Conservation (phyloP, 2,113 vertebrate species). For the Cichladusa arquata region DNA sequence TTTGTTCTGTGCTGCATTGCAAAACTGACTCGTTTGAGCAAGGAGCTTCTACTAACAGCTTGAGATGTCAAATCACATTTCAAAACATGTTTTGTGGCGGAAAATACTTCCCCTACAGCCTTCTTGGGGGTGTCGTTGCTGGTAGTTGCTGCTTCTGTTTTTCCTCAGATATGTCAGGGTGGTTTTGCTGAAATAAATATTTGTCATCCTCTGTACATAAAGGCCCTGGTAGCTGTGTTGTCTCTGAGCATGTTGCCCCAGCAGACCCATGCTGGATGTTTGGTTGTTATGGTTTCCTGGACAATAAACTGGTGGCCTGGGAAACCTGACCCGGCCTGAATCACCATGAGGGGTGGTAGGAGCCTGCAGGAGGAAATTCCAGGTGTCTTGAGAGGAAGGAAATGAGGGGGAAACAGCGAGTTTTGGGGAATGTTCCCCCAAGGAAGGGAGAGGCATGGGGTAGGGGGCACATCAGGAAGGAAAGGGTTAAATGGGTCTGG, state of each 20-base stretch:
- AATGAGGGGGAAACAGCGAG: not conserved
- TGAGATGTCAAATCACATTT: not conserved
- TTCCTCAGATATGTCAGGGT: not conserved
- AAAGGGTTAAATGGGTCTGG: not conserved
- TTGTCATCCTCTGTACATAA: not conserved
- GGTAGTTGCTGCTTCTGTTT: not conserved
- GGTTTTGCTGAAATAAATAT: not conserved
- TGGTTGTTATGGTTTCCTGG: not conserved
- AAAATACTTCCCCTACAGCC: not conserved
- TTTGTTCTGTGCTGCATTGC: not conserved
- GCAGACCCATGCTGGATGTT: not conserved
- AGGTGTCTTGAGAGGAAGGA: slow-evolving; percentile 30
- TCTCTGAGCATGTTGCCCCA: accelerated
- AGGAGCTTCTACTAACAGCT: not conserved
- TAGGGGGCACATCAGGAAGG: not conserved
- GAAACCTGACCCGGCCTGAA: not conserved
- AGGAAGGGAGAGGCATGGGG: not conserved
- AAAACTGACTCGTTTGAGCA: not conserved
- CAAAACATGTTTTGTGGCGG: not conserved
- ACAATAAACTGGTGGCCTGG: not conserved
- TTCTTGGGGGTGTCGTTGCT: not conserved
- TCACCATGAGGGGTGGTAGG: not conserved
- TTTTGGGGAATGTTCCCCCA: not conserved
- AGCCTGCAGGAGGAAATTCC: not conserved
- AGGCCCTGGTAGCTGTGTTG: not conserved